These are phyloP conservation scores for Macrotis lagotis DNA, from an alignment of 2,113 vertebrate genomes.

Conservation along the genomic window DNA sequence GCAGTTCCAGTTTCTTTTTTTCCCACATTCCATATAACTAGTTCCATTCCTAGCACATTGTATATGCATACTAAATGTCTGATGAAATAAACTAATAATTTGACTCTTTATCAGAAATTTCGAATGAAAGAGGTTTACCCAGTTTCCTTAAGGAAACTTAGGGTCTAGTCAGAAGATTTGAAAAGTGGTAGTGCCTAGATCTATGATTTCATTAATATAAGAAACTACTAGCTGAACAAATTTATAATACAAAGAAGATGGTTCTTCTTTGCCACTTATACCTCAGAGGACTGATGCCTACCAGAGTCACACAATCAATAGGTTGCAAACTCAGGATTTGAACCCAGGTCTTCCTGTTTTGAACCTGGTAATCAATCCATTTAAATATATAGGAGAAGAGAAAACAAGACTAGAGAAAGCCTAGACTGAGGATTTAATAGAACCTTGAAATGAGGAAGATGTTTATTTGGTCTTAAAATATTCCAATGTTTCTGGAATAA, in stretches of 20 bases:
- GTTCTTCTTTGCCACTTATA: background rate
- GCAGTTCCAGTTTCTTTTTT: background rate
- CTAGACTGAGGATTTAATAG: background rate
- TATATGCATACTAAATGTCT: background rate
- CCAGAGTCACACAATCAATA: background rate
- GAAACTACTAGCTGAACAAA: background rate
- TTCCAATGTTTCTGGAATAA: background rate
- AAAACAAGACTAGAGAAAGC: background rate
- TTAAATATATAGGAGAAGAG: background rate
- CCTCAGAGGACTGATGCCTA: background rate
- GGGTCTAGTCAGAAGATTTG: background rate
- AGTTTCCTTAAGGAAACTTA: background rate
- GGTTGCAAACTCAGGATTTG: background rate
- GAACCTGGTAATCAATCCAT: background rate
- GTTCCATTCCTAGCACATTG: background rate
- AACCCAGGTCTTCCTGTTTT: background rate
- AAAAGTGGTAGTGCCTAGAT: background rate
- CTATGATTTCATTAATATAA: background rate
- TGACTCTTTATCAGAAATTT: background rate
- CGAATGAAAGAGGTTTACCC: background rate
- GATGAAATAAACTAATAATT: background rate
- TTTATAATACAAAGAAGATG: background rate
- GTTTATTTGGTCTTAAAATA: background rate
- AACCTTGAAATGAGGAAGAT: constrained; percentile 10
- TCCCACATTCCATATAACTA: background rate